phyloP scores from a whole-genome alignment of 2,113 vertebrate genomes.

The Labeo rohita region DNA sequence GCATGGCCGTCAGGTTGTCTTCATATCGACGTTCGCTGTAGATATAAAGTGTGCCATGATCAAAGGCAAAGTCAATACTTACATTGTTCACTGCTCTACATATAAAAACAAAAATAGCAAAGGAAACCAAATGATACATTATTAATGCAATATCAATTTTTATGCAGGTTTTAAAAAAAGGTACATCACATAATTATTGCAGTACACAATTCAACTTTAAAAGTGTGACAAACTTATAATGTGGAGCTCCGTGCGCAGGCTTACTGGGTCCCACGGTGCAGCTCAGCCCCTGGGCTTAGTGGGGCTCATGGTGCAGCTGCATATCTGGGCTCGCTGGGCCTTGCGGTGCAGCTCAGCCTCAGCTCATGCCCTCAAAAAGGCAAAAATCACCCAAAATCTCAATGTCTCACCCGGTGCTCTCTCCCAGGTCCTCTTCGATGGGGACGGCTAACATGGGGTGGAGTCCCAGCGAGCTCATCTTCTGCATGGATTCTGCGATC shows the following conservation, averaged over 20 bases:
- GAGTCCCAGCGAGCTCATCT: slow-evolving; percentile 78
- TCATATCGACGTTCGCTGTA: slow-evolving; percentile 79
- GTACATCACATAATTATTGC: too few relatives aligned
- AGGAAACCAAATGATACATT: too few relatives aligned
- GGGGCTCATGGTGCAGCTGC: not conserved
- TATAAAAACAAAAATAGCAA: not conserved
- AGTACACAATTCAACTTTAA: too few relatives aligned
- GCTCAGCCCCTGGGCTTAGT: not conserved
- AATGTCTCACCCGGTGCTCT: slow-evolving; percentile 67
- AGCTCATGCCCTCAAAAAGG: not conserved
- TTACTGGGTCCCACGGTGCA: not conserved
- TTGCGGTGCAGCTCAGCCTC: not conserved
- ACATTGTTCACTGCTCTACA: not conserved
- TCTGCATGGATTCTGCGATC: slow-evolving; percentile 77
- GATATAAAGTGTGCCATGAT: not conserved
- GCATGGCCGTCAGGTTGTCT: slow-evolving; percentile 78
- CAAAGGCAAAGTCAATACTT: not conserved
- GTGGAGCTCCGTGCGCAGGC: not conserved
- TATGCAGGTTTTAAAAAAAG: not conserved
- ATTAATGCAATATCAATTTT: not conserved
- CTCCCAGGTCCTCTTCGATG: slow-evolving; percentile 86
- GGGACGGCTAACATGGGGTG: slow-evolving; percentile 88
- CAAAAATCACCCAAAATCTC: not conserved
- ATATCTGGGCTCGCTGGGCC: not conserved
- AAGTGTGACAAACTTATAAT: not conserved